Base-by-base conservation (phyloP, 2,888 invertebrate species). In the Eupelmus urozonus region DNA sequence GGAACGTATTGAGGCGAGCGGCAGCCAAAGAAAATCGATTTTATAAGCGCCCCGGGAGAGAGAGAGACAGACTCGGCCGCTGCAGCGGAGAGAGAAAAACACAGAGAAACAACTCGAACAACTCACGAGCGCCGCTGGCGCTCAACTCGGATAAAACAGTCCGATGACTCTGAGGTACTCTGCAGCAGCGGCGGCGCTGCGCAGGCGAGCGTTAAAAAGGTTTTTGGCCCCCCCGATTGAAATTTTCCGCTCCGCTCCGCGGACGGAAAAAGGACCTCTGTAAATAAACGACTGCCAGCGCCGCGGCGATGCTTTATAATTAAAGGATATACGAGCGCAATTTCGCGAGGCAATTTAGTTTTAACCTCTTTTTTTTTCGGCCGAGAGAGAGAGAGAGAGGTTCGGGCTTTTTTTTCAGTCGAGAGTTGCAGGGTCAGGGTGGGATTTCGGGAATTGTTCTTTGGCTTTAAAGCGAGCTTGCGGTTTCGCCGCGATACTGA, bases 41-140 rank as follows among this genome's bases (percentile, higher is more conserved):
- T 83, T 84, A 83, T 83, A 83, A 81, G 83, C 81, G 81, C 81
- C 76, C 79, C 73, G 76, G 80, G 77, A 76, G 62, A 71, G 74
- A 80, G 55, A 74, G 34, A 66, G 23, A 60, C 45, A 45, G 67
- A 66, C n/a, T n/a, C n/a, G n/a, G n/a, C n/a, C n/a, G n/a, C n/a
- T n/a, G 18, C 59, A 53, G 34, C 53, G 25, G 65, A 29, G 51
- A 29, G 23, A 34, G 20, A 49, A 18, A 59, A 40, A 20, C 5
- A 16, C 42, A 25, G 65, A n/a, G 40, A 18, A 34, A 34, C 34
- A 34, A 34, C 34, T 34, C 34, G 3, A 5, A 5, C 9, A 5
- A 34, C 34, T 34, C 34, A 34, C 13, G 66, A 3, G 27, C 70
- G 66, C 65, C 63, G n/a, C 25, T 0, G 13, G 49, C 13, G 71